Evolutionary conservation across 2,113 vertebrate genomes (phyloP).

Genomic region (Copsychus sechellarum): DNA sequence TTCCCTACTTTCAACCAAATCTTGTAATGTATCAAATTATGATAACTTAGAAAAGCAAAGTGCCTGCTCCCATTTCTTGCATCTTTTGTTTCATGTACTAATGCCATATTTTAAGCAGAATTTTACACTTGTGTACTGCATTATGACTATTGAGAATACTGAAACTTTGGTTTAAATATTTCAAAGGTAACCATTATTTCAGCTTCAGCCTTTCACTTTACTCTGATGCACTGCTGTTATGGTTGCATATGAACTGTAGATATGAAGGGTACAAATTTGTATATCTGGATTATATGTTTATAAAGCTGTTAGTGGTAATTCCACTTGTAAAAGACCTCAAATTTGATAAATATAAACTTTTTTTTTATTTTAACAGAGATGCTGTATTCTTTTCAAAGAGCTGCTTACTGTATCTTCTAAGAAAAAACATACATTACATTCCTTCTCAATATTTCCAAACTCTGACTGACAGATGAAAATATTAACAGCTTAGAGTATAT

Average conservation of each 20-base stretch:
- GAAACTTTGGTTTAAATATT: background rate
- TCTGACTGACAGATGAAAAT: background rate
- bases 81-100: background rate
- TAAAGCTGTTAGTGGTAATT: background rate
- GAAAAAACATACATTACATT: background rate
- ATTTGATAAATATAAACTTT: background rate
- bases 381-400: background rate
- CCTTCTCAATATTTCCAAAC: background rate
- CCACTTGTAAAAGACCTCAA: background rate
- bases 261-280: background rate
- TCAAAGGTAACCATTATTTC: background rate
- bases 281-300: background rate
- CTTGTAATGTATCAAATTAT: background rate
- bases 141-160: background rate
- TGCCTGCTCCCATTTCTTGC: background rate
- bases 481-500: background rate
- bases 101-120: background rate
- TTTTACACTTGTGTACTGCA: background rate
- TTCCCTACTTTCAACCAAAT: accelerated
- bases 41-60: background rate
- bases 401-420: background rate
- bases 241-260: background rate
- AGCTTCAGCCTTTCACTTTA: background rate
- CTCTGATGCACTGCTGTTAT: background rate
- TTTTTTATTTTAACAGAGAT: background rate